Base-by-base conservation (phyloP, 2,888 invertebrate genomes). In the Chesias legatella region DNA sequence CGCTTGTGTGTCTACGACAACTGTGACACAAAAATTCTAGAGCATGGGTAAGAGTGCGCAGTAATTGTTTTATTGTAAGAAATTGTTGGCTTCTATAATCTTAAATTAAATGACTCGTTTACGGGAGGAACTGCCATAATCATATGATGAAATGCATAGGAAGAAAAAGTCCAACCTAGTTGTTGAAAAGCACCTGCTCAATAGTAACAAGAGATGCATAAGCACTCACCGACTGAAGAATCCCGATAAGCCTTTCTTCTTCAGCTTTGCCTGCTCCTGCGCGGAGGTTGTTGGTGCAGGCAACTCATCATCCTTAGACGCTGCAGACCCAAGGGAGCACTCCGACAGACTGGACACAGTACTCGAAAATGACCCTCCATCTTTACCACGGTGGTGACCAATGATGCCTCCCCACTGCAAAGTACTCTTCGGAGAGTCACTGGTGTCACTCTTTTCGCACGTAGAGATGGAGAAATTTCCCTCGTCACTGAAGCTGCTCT, bases 341-440 rank as follows among this genome's bases (percentile, higher is more conserved):
- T 93, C 93, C n/a, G 93, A 93, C 21, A 92, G 75, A 66, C 92
- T 93, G 6, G 93, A 93, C 36, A 92, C 90, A 10, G 92, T 93
- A 60, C 93, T 93, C 1, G 92, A 92, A 68, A 91, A 91, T 0
- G 91, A 91, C 1, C 91, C 91, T 32, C 90, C 90, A 66, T 91
- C 90, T 42, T 89, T 89, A 5, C 89, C 90, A 10, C 91, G 67
- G 42, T 85, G 79, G 51, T 91, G 90, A 1, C 89, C 88, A 56
- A 86, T 81, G 69, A 79, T 81, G 1, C 83, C 80, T 43, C 81
- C 84, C 84, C 89, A 86, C 37, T 85, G 82, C 11, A 89, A 60
- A 25, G 88, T 88, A 63, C 88, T 88, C 53, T 88, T 84, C 0
- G 89, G 89, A 34, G 86, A 88, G 57, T 86, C 88, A 78, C 83